Percentiles rank a stretch among this genome's conserved stretches.
Evolutionary conservation across 2,113 vertebrate genomes (phyloP).

Genomic region (Motacilla tschutschensis): DNA sequence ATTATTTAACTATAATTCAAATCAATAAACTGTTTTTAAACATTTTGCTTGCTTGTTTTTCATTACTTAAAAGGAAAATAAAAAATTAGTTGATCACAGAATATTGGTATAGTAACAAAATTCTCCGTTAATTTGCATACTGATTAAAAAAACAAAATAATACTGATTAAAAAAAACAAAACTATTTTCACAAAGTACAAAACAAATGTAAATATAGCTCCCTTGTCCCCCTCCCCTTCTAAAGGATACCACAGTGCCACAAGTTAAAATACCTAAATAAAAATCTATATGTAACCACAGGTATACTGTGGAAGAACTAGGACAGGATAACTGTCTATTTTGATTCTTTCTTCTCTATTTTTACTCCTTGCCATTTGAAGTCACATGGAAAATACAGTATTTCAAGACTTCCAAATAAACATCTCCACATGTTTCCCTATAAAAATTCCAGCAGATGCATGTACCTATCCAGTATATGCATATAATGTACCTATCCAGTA

Average conservation of each 20-base stretch:
- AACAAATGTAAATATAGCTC: neutral
- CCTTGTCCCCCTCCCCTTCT: neutral
- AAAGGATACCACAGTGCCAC: neutral
- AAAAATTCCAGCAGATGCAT: neutral
- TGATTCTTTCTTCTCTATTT: neutral
- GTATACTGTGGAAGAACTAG: neutral
- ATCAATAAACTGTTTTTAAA: neutral
- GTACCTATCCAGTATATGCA: neutral
- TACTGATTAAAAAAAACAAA: neutral
- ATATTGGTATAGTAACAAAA: neutral
- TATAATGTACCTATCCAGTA: neutral
- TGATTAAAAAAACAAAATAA: neutral
- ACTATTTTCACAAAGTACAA: neutral
- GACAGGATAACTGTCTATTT: neutral
- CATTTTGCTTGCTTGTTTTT: neutral
- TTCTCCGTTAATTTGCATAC: neutral
- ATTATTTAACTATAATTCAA: neutral
- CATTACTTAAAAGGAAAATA: neutral
- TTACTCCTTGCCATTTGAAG: neutral
- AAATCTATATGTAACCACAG: neutral
- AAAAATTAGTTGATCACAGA: neutral
- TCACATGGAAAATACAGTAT: constrained; percentile 8
- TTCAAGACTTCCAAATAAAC: constrained; percentile 33
- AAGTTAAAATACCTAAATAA: neutral
- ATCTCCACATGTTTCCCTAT: neutral